phyloP scores from a whole-genome alignment of 2,797 vertebrate genomes.

The Acanthis flammea region DNA sequence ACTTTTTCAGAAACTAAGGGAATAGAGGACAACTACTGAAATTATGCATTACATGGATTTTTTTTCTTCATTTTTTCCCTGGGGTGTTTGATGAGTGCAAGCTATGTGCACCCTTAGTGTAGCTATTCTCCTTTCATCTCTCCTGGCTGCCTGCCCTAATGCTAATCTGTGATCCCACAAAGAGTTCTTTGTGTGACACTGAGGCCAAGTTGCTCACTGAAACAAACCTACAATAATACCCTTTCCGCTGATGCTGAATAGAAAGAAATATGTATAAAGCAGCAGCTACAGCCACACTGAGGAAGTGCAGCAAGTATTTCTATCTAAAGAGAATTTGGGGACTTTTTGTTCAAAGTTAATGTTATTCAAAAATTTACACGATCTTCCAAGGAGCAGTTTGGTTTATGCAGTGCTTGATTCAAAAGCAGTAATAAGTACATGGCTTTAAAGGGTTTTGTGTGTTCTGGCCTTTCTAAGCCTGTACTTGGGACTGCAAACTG shows the following conservation, averaged over 20 bases:
- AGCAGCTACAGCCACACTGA: neutral
- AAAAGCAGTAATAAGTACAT: neutral
- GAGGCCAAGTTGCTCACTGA: constrained; percentile 17
- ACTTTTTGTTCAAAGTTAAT: neutral
- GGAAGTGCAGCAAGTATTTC: neutral
- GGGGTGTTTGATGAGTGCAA: constrained; percentile 13
- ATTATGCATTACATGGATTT: neutral
- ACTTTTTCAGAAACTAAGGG: neutral
- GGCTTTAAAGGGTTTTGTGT: neutral
- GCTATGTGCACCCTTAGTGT: constrained; percentile 48
- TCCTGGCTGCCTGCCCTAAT: constrained; percentile 38
- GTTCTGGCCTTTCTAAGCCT: constrained; percentile 6
- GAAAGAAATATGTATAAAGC: constrained; percentile 39
- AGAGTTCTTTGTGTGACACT: constrained; percentile 45
- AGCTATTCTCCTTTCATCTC: constrained; percentile 52
- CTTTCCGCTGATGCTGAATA: constrained; percentile 30
- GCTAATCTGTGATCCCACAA: constrained; percentile 59
- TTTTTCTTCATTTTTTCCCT: neutral
- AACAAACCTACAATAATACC: constrained; percentile 45
- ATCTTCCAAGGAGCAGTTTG: neutral
- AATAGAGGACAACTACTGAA: neutral
- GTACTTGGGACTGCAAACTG: neutral
- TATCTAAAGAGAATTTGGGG: neutral
- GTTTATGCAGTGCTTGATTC: neutral
- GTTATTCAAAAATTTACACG: neutral